Evolutionary conservation across 2,797 vertebrate genomes (phyloP).

Genomic region (Graptemys geographica): DNA sequence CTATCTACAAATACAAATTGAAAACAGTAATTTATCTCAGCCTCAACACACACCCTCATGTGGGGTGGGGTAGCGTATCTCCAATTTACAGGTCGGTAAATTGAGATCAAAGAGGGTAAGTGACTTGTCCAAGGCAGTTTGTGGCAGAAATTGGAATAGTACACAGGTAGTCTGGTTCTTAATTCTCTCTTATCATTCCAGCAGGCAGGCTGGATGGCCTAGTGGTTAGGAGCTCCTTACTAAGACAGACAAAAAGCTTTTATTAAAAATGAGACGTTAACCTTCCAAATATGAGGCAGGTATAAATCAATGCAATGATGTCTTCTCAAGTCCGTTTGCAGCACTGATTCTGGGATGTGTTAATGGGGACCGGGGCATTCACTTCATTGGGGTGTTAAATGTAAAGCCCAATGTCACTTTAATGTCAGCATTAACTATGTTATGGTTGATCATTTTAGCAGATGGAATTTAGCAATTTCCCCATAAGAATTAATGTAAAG

Average conservation of each 20-base stretch:
- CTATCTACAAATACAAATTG: not conserved
- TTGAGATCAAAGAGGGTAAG: not conserved
- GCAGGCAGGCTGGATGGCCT: not conserved
- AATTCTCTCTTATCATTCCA: rapidly evolving
- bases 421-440: not conserved
- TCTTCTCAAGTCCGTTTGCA: not conserved
- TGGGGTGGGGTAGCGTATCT: not conserved
- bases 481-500: no score
- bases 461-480: not conserved
- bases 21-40: not conserved
- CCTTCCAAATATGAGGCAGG: not conserved
- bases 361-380: not conserved
- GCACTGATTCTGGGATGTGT: not conserved
- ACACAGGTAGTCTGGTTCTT: not conserved
- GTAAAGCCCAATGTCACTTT: not conserved
- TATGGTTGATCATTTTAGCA: not conserved
- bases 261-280: not conserved
- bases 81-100: not conserved
- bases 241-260: not conserved
- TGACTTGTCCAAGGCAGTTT: not conserved
- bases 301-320: not conserved
- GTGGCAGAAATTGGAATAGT: not conserved
- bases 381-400: not conserved
- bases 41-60: not conserved
- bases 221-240: not conserved